These are phyloP conservation scores for Mandrillus leucophaeus DNA, from an alignment of 2,113 vertebrate species.

Conservation along the genomic window DNA sequence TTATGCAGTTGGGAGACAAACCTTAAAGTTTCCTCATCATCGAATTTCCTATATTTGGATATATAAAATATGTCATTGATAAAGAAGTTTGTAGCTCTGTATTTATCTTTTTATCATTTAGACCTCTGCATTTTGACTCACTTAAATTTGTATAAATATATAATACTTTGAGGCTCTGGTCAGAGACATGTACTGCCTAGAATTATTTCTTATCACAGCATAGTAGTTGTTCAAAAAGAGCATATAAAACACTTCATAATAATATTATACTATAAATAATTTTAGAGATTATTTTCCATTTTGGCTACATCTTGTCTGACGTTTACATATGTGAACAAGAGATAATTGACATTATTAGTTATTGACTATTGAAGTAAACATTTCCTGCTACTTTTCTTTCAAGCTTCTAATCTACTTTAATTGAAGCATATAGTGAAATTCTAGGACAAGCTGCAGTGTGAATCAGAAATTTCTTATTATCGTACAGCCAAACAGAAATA, in stretches of 20 bases:
- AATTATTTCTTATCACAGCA: background rate
- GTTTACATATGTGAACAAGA: background rate
- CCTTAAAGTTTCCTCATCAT: background rate
- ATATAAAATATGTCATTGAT: background rate
- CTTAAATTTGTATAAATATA: background rate
- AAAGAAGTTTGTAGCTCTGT: background rate
- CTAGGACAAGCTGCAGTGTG: background rate
- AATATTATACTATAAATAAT: background rate
- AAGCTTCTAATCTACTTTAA: background rate
- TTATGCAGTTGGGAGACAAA: background rate
- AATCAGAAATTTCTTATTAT: conserved; percentile 14
- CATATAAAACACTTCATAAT: background rate
- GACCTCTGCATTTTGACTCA: background rate
- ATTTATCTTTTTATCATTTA: background rate
- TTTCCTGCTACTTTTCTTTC: background rate
- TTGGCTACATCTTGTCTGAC: background rate
- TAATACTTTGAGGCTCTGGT: background rate
- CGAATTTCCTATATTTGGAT: background rate
- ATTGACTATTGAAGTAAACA: background rate
- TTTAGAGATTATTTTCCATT: conserved; percentile 18
- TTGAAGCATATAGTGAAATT: background rate
- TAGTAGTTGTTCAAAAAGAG: background rate
- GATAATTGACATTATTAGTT: background rate
- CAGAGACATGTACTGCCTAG: background rate
- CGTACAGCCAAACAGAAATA: background rate